phyloP scores from a whole-genome alignment of 2,113 vertebrate species.

The Butorides virescens region DNA sequence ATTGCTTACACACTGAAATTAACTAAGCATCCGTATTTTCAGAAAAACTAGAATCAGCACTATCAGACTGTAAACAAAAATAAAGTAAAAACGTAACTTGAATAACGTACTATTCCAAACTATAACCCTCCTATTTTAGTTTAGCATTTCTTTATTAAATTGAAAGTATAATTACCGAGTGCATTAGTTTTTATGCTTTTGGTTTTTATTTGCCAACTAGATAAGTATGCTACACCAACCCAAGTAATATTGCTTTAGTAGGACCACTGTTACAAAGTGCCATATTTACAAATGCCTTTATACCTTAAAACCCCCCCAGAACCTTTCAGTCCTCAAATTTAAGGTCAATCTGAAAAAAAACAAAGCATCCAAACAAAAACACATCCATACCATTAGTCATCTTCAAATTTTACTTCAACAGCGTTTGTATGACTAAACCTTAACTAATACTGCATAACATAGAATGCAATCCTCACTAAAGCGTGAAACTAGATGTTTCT shows the following conservation, averaged over 20 bases:
- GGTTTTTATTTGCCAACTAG: not conserved
- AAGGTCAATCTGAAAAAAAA: not conserved
- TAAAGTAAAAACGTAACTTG: not conserved
- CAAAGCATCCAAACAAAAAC: not conserved
- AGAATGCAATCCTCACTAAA: not conserved
- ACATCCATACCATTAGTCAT: rapidly evolving
- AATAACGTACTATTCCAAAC: not conserved
- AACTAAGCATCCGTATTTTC: not conserved
- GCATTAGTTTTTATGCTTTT: not conserved
- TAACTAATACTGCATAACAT: not conserved
- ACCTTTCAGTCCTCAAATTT: not conserved
- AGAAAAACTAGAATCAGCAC: not conserved
- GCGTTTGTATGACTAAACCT: not conserved
- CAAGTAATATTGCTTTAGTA: not conserved
- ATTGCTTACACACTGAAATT: not conserved
- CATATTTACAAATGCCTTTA: not conserved
- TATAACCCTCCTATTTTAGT: not conserved
- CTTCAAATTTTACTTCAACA: not conserved
- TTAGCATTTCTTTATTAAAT: not conserved
- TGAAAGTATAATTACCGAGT: not conserved
- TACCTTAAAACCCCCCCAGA: not conserved
- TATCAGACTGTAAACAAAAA: not conserved
- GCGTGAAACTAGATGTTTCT: not conserved
- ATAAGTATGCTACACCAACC: not conserved
- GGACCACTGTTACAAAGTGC: not conserved